Evolutionary conservation across 1,140 invertebrate species (phyloP).

Genomic region (Chymomyza costata): DNA sequence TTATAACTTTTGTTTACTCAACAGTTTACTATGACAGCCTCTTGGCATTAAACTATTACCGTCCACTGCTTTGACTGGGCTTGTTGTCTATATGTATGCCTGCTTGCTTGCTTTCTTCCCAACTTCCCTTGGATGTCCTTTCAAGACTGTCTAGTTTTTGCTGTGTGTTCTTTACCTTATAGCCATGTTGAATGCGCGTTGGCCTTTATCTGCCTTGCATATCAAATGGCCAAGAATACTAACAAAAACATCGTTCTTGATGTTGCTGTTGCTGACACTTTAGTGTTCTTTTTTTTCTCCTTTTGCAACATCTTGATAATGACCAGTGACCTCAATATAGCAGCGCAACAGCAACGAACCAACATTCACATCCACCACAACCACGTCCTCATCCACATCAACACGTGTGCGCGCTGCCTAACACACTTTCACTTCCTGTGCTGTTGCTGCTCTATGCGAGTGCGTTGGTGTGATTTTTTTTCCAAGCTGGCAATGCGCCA

Average conservation of each 20-base stretch:
- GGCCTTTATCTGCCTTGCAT: conserved; percentile 69
- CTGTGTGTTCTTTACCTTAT: too few species aligned
- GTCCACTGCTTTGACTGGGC: too few species aligned
- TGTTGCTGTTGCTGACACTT: conserved; percentile 34
- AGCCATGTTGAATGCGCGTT: conserved; percentile 56
- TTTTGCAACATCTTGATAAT: conserved; percentile 70
- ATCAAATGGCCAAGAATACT: conserved; percentile 63
- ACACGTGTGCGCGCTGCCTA: conserved; percentile 8
- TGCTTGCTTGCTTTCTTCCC: too few species aligned
- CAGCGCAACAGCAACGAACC: conserved; percentile 12
- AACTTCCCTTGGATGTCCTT: conserved; percentile 14
- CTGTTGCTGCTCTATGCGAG: conserved; percentile 11
- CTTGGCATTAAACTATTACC: conserved; percentile 35
- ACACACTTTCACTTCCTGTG: conserved; percentile 63
- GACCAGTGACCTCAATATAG: conserved; percentile 65
- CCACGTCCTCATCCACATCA: too few species aligned
- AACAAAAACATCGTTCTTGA: conserved; percentile 13
- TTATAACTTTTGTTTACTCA: conserved; percentile 42
- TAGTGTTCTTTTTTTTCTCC: conserved; percentile 59
- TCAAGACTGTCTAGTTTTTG: conserved; percentile 24
- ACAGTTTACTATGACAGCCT: conserved; percentile 47
- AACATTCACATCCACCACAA: too few species aligned
- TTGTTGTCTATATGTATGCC: conserved; percentile 11
- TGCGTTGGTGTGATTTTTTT: too few species aligned
- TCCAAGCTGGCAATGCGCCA: background rate